Evolutionary conservation across 2,113 vertebrate species (phyloP).

Genomic region (Dicerorhinus sumatrensis): DNA sequence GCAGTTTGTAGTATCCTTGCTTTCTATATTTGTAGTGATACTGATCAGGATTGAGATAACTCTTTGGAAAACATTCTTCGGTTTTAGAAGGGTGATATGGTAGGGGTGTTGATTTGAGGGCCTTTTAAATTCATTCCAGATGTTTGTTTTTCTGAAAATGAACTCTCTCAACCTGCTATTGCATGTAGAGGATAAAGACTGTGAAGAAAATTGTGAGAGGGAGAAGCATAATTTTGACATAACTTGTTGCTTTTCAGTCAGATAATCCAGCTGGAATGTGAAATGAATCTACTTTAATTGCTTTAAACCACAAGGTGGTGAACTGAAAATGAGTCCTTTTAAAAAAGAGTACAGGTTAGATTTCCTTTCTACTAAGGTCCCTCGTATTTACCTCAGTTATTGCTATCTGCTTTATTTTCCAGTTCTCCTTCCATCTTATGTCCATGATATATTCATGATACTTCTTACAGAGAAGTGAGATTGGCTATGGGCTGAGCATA

Average conservation of each 20-base stretch:
- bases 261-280: background rate
- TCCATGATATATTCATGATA: background rate
- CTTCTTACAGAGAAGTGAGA: background rate
- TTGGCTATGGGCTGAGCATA: background rate
- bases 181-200: background rate
- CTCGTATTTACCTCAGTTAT: background rate
- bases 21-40: background rate
- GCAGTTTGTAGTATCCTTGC: background rate
- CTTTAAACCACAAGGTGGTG: background rate
- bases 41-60: background rate
- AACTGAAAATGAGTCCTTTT: conserved; percentile 13
- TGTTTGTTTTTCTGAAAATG: conserved; percentile 11
- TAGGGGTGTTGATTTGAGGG: background rate
- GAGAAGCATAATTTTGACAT: background rate
- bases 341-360: background rate
- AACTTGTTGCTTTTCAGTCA: background rate
- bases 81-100: background rate
- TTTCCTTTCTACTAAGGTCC: background rate
- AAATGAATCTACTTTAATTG: background rate
- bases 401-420: background rate
- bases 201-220: background rate
- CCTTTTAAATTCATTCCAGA: background rate
- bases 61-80: background rate
- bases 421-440: conserved; percentile 1
- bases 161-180: background rate